These are phyloP conservation scores for Charina bottae DNA, from an alignment of 2,113 vertebrate genomes.

Conservation along the genomic window DNA sequence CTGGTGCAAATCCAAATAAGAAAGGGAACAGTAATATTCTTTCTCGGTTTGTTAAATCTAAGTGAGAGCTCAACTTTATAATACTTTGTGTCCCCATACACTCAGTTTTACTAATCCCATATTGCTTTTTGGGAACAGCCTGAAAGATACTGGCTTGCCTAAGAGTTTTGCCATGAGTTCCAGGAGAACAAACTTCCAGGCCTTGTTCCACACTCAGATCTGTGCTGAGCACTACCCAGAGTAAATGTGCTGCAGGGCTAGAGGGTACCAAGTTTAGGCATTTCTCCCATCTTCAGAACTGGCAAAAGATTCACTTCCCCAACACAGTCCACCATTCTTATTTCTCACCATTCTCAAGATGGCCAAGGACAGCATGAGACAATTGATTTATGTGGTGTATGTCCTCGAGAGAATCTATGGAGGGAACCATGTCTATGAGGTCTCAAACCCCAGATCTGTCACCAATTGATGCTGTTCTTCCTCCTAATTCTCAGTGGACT, in stretches of 20 bases:
- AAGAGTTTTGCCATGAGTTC: background rate
- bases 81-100: background rate
- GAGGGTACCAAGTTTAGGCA: background rate
- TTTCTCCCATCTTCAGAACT: background rate
- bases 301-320: background rate
- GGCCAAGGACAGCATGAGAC: background rate
- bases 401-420: background rate
- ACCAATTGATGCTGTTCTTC: background rate
- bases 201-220: background rate
- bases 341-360: background rate
- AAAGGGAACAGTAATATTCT: background rate
- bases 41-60: background rate
- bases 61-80: background rate
- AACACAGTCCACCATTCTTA: background rate
- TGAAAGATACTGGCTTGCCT: background rate
- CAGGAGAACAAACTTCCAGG: background rate
- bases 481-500: background rate
- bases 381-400: background rate
- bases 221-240: background rate
- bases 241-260: background rate
- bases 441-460: background rate
- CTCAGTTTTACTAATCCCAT: background rate
- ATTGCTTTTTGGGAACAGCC: background rate
- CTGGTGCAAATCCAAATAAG: background rate
- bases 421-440: background rate